phyloP scores from a whole-genome alignment of 2,113 vertebrate species.

The Heteronetta atricapilla region DNA sequence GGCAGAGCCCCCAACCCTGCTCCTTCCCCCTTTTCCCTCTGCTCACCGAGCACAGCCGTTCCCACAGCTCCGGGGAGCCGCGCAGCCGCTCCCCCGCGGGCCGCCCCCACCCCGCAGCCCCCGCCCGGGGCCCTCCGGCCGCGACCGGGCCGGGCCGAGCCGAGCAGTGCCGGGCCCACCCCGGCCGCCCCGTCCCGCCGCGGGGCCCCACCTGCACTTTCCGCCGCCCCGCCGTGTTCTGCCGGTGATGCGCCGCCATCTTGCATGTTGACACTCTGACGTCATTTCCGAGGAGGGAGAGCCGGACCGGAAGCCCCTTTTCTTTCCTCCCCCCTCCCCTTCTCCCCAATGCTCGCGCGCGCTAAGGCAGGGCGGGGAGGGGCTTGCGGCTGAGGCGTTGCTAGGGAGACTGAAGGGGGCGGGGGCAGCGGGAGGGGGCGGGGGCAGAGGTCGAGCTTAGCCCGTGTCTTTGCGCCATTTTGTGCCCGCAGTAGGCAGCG shows the following conservation, averaged over 20 bases:
- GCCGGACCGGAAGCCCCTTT: slow-evolving; percentile 41
- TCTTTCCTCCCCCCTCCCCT: background rate
- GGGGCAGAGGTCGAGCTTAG: accelerated
- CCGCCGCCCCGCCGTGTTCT: slow-evolving; percentile 97
- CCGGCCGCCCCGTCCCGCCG: background rate
- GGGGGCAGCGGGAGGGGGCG: background rate
- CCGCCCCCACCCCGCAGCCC: background rate
- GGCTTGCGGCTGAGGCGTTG: background rate
- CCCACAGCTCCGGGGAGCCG: background rate
- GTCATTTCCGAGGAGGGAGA: slow-evolving; percentile 82
- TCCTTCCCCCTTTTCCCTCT: too few relatives aligned
- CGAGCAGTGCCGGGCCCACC: too few relatives aligned
- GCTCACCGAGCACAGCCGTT: background rate
- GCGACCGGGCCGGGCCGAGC: too few relatives aligned
- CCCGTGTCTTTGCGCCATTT: accelerated
- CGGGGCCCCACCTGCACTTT: slow-evolving; percentile 84
- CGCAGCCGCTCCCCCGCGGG: too few relatives aligned
- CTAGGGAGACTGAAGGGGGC: background rate
- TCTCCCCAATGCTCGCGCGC: accelerated
- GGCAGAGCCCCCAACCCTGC: background rate
- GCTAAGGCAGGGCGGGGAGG: accelerated
- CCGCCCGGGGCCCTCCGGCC: too few relatives aligned
- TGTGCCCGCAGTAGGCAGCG: accelerated
- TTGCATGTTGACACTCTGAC: slow-evolving; percentile 97
- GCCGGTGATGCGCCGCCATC: slow-evolving; percentile 99